phyloP scores from a whole-genome alignment of 1,140 invertebrate genomes.

The Philopotamus ludificatus region DNA sequence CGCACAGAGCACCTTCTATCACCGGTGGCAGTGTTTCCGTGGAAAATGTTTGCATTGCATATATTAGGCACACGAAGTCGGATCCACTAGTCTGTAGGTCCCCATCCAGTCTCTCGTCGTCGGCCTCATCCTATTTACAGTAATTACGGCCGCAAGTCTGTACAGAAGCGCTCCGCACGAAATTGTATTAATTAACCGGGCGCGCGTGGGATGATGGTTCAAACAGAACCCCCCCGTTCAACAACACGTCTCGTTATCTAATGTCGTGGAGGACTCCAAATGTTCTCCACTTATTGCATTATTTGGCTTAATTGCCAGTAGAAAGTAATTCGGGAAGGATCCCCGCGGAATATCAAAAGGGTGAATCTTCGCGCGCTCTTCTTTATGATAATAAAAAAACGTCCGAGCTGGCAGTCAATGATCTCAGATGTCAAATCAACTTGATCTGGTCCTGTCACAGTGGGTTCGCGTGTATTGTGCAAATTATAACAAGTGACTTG shows the following conservation, averaged over 20 bases:
- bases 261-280: neutral
- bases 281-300: conserved; percentile 5
- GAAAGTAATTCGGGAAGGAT: conserved; percentile 15
- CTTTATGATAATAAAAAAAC: neutral
- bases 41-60: conserved; percentile 4
- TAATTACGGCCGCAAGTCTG: conserved; percentile 27
- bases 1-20: neutral
- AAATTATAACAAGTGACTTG: neutral
- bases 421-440: neutral
- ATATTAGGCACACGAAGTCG: neutral
- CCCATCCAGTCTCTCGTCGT: neutral
- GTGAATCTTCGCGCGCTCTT: neutral
- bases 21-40: neutral
- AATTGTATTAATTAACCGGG: conserved; percentile 33
- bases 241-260: conserved; percentile 7
- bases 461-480: too few species aligned
- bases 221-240: neutral
- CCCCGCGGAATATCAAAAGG: neutral
- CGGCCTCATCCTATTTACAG: conserved; percentile 19
- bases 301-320: conserved; percentile 14
- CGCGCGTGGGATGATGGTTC: conserved; percentile 7
- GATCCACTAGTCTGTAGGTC: neutral
- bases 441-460: neutral
- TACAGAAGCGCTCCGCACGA: conserved; percentile 24
- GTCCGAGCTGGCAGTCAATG: neutral